These are phyloP conservation scores for Siniperca obscura DNA, from an alignment of 2,797 vertebrate species.

Conservation along the genomic window DNA sequence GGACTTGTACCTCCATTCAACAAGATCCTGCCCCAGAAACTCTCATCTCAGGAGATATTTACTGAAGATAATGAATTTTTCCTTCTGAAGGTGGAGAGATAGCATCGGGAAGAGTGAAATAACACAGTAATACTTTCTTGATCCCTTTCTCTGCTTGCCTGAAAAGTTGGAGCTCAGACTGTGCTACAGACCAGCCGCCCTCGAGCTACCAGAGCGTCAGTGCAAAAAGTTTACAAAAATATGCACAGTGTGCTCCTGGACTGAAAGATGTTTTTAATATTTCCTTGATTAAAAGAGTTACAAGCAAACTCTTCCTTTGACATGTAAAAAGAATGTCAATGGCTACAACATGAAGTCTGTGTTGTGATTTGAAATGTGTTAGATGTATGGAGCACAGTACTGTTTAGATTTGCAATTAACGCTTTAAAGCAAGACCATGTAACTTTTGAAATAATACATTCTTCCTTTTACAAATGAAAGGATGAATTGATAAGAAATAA, in stretches of 20 bases:
- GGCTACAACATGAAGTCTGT: not conserved
- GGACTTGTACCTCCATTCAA: not conserved
- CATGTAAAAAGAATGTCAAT: not conserved
- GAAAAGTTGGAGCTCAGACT: slow-evolving; percentile 46
- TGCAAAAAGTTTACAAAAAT: slow-evolving; percentile 1
- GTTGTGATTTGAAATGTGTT: not conserved
- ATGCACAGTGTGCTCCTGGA: not conserved
- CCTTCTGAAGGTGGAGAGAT: slow-evolving; percentile 33
- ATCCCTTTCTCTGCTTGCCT: slow-evolving; percentile 52
- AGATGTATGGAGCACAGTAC: not conserved
- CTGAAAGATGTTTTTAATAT: not conserved
- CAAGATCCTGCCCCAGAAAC: slow-evolving; percentile 42
- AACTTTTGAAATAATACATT: not conserved
- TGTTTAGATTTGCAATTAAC: not conserved
- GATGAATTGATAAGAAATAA: not conserved
- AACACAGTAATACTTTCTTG: slow-evolving; percentile 64
- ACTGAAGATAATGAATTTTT: slow-evolving; percentile 49
- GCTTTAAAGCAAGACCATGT: not conserved
- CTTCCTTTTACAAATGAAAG: not conserved
- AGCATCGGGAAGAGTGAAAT: slow-evolving; percentile 27
- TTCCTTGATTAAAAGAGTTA: not conserved
- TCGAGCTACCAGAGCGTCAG: slow-evolving; percentile 5
- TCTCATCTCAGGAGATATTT: slow-evolving; percentile 54
- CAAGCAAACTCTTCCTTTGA: not conserved
- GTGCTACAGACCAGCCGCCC: slow-evolving; percentile 14